Base-by-base conservation (phyloP, 2,113 vertebrate species). In the Chionomys nivalis region DNA sequence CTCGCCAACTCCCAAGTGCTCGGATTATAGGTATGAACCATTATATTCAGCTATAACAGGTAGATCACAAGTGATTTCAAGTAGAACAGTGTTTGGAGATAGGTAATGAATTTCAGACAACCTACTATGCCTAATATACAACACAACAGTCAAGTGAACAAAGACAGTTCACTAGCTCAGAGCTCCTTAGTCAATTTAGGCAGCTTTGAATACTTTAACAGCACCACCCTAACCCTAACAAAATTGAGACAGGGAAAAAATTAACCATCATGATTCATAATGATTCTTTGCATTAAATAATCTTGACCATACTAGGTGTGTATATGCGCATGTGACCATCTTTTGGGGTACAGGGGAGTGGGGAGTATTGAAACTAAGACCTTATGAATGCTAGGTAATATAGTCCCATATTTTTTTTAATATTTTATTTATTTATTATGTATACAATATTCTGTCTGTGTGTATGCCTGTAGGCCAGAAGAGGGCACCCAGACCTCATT, bases 121-220 rank as follows among this genome's bases (percentile, higher is more conserved):
- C 23, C 24, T 87, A 75, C 52, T 92, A 81, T 76, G 79, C 81
- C 26, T 65, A 85, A 36, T 58, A 85, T 7, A 5, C 24, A 94
- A 83, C 5, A 93, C 24, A 95, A 83, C 73, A 94, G 87, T 44
- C 68, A 95, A 87, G 33, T 92, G 12, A 92, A 87, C 0, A 68
- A 33, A 89, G 26, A n/a, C 44, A 79, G 17, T 93, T 89, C 42
- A 81, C 42, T 91, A 19, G 73, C 28, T 79, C 91, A 95, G 55
- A 72, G 13, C 8, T 90, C 0, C 44, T 63, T 63, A 21, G 26
- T 44, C 55, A 95, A 94, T 55, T 55, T 49, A 26, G 94, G 83
- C 6, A 89, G 33, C 92, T 93, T n/a, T 49, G n/a, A 89, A 79
- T 42, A 95, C 44, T 87, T 95, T 4, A 87, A 68, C 28, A 93